A percentile compares a stretch with the other conserved stretches of the same genome.
Conservation (phyloP, 2,888 invertebrate genomes). For the Laothoe populi region DNA sequence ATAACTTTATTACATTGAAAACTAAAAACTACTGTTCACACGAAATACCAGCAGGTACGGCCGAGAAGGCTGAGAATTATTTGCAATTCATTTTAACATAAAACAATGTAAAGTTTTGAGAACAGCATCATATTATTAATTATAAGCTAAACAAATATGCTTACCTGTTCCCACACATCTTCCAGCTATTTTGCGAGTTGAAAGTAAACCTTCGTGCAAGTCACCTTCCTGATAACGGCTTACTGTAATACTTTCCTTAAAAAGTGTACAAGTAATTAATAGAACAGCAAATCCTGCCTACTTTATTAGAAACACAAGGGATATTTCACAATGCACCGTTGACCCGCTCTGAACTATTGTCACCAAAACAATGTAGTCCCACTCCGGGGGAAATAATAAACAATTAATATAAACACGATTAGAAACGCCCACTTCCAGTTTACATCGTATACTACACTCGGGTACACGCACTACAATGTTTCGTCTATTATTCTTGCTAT, state of each 20-base stretch:
- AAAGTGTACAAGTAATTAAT: background rate
- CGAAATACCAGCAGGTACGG: background rate
- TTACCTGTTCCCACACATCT: background rate
- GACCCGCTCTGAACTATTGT: conserved; percentile 61
- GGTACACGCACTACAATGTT: conserved; percentile 57
- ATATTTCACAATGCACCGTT: conserved; percentile 64
- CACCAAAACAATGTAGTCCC: conserved; percentile 59
- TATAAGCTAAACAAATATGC: background rate
- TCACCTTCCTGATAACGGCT: background rate
- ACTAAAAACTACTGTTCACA: background rate
- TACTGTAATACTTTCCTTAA: background rate
- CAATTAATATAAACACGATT: conserved; percentile 69
- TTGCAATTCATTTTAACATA: background rate
- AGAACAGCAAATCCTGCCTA: background rate
- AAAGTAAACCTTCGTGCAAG: background rate
- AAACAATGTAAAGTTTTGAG: background rate
- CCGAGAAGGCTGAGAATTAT: background rate
- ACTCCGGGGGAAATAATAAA: conserved; percentile 55
- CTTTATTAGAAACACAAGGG: conserved; percentile 38
- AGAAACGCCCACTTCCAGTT: conserved; percentile 63
- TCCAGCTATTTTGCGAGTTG: background rate
- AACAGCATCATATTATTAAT: background rate
- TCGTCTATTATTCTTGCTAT: conserved; percentile 51
- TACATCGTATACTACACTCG: conserved; percentile 46
- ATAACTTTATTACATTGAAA: too few relatives aligned